Conservation (phyloP, 2,797 vertebrate species). For the Falco berigora region DNA sequence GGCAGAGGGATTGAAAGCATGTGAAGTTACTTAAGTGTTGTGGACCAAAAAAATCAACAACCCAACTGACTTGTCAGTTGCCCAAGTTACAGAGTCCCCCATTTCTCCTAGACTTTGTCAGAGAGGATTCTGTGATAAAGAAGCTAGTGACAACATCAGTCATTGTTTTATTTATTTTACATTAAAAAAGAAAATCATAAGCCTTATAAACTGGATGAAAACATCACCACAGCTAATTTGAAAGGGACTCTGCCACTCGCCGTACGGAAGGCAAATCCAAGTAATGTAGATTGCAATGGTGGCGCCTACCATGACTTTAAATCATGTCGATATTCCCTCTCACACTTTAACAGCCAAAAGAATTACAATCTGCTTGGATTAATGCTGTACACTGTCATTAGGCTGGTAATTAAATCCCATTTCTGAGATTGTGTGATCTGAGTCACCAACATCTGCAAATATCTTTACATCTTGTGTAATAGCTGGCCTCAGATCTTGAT, state of each 20-base stretch:
- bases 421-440: slow-evolving; percentile 34
- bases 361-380: neutral
- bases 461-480: slow-evolving; percentile 54
- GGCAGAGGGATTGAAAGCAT: neutral
- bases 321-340: neutral
- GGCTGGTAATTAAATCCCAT: slow-evolving; percentile 1
- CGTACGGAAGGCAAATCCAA: neutral
- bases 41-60: neutral
- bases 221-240: neutral
- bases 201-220: neutral
- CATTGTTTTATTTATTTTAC: neutral
- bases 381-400: neutral
- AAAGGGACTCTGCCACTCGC: neutral
- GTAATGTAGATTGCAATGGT: neutral
- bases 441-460: slow-evolving; percentile 62
- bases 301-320: neutral
- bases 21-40: neutral
- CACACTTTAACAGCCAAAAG: slow-evolving; percentile 21
- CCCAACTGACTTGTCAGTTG: neutral
- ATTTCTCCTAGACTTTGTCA: neutral
- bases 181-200: neutral
- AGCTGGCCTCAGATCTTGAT: slow-evolving; percentile 29
- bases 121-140: neutral
- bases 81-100: neutral
- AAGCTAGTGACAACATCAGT: neutral